Conservation (phyloP, 53 echinoderm and acorn worm genomes). For the Echinometra lucunter region DNA sequence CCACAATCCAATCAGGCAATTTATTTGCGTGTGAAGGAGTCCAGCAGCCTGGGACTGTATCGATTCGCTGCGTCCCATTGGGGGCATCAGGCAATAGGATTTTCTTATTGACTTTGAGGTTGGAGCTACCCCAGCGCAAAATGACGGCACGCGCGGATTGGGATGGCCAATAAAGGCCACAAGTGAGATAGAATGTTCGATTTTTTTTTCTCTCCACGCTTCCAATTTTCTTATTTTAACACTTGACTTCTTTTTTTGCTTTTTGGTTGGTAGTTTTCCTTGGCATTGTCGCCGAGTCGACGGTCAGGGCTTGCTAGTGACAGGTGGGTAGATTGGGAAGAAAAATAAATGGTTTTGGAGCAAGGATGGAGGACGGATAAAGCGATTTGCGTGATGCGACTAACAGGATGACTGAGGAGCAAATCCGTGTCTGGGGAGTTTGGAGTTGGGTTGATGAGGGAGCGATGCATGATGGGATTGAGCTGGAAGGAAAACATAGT, state of each 20-base stretch:
- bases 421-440: neutral
- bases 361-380: slow-evolving; percentile 14
- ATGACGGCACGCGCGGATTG: slow-evolving; percentile 31
- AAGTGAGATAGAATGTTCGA: neutral
- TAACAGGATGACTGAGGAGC: slow-evolving; percentile 11
- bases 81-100: slow-evolving; percentile 50
- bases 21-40: slow-evolving; percentile 33
- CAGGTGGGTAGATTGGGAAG: slow-evolving; percentile 54
- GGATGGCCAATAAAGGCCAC: slow-evolving; percentile 53
- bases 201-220: neutral
- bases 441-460: slow-evolving; percentile 36
- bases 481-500: slow-evolving; percentile 29
- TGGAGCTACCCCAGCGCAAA: slow-evolving; percentile 23
- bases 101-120: slow-evolving; percentile 62
- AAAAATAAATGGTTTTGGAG: slow-evolving; percentile 2
- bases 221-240: neutral
- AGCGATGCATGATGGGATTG: slow-evolving; percentile 56
- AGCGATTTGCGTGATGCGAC: slow-evolving; percentile 14
- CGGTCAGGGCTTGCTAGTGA: neutral
- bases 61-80: slow-evolving; percentile 50
- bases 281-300: slow-evolving; percentile 31
- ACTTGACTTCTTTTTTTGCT: slow-evolving; percentile 8
- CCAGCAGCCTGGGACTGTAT: slow-evolving; percentile 38
- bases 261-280: neutral
- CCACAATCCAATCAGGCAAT: slow-evolving; percentile 30